Conservation (phyloP, 1,140 invertebrate genomes). For the Drosophila guanche region DNA sequence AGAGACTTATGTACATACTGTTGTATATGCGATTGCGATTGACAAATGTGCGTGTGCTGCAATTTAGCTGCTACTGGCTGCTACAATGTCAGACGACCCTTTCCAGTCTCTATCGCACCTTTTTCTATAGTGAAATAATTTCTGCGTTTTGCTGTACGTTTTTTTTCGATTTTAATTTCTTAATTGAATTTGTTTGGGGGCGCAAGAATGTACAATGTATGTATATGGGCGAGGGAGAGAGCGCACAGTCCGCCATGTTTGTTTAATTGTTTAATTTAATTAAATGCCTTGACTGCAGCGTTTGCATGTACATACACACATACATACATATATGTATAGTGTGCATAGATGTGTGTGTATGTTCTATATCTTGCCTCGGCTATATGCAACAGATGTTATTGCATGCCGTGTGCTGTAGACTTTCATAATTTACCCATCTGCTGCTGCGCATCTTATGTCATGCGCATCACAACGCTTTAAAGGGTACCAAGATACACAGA, state of each 20-base stretch:
- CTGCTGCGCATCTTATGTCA: conserved; percentile 63
- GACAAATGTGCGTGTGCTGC: conserved; percentile 72
- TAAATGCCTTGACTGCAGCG: conserved; percentile 64
- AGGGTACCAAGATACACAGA: conserved; percentile 30
- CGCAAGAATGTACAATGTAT: conserved; percentile 3
- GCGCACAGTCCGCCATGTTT: conserved; percentile 54
- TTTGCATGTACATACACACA: conserved; percentile 39
- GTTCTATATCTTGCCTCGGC: conserved; percentile 7
- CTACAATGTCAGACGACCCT: not conserved
- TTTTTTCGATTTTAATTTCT: conserved; percentile 55
- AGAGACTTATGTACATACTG: conserved; percentile 5
- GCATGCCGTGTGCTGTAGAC: conserved; percentile 41
- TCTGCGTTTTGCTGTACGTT: conserved; percentile 10
- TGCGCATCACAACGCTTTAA: conserved; percentile 47
- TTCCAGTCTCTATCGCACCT: conserved; percentile 6
- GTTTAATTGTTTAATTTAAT: conserved; percentile 82
- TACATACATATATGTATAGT: conserved; percentile 12
- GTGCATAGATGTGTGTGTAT: not conserved
- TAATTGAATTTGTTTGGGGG: conserved; percentile 77
- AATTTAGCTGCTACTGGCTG: conserved; percentile 42
- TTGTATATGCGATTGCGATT: conserved; percentile 37
- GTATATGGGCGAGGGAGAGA: conserved; percentile 13
- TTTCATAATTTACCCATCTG: conserved; percentile 63
- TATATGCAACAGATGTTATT: conserved; percentile 73
- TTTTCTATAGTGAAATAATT: conserved; percentile 25